These are phyloP conservation scores for Hiodon alosoides DNA, from an alignment of 2,113 vertebrate species.

Conservation along the genomic window DNA sequence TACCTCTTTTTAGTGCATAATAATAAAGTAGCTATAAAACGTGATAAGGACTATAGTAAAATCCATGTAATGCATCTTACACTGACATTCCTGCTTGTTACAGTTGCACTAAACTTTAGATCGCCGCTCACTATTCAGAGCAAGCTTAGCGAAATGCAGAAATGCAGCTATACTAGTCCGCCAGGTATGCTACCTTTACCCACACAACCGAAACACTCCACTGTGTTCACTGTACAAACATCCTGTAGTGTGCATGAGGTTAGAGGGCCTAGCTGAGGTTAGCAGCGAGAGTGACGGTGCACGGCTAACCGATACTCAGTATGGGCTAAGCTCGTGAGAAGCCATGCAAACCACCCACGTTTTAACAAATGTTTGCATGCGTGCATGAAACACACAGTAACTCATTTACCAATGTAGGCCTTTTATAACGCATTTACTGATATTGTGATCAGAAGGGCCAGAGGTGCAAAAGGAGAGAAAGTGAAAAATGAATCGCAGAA, in stretches of 20 bases:
- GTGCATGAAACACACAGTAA: conserved; percentile 41
- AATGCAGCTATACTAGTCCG: no score
- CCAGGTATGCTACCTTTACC: conserved; percentile 22
- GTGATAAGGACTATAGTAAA: conserved; percentile 19
- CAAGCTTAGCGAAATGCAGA: no score
- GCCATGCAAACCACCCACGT: conserved; percentile 19
- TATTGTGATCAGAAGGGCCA: not conserved
- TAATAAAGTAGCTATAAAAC: conserved; percentile 29
- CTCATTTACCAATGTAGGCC: not conserved
- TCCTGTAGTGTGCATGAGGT: conserved; percentile 48
- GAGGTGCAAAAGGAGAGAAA: not conserved
- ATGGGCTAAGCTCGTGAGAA: conserved; percentile 44
- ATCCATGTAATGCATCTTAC: not conserved
- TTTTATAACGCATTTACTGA: not conserved
- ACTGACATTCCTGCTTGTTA: not conserved
- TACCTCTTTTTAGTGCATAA: not conserved
- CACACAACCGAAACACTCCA: conserved; percentile 25
- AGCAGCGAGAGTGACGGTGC: conserved; percentile 24
- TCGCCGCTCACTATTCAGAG: no score
- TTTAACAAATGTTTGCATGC: conserved; percentile 44
- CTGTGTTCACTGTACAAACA: conserved; percentile 40
- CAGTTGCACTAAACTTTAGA: no score
- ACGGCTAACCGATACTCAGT: conserved; percentile 42
- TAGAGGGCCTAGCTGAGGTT: conserved; percentile 39
- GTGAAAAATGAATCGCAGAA: not conserved